Conservation (phyloP, 2,113 vertebrate genomes). For the Burhinus bistriatus region DNA sequence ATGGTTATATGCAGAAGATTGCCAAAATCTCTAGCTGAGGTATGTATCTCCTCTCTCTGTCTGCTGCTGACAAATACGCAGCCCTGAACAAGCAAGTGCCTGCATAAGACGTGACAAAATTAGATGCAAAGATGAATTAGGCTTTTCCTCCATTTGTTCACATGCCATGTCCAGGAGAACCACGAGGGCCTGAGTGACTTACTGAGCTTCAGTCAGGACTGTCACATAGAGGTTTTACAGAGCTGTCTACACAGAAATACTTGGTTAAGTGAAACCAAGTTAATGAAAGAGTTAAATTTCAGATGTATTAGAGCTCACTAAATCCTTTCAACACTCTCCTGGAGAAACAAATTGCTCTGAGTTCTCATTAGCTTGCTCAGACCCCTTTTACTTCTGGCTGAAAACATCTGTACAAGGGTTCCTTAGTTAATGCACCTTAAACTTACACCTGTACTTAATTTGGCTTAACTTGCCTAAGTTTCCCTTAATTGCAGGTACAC, state of each 20-base stretch:
- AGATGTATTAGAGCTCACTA: background rate
- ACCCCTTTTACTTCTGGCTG: background rate
- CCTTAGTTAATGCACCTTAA: background rate
- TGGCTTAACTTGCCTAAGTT: background rate
- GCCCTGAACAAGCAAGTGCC: background rate
- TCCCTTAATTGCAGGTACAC: background rate
- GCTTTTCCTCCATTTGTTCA: background rate
- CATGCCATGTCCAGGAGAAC: background rate
- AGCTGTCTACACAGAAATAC: background rate
- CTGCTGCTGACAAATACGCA: background rate
- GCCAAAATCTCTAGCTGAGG: constrained; percentile 9
- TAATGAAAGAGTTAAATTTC: constrained; percentile 11
- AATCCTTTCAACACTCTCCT: background rate
- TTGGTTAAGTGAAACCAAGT: background rate
- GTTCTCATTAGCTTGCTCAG: constrained; percentile 29
- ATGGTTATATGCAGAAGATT: constrained; percentile 7
- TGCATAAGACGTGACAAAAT: background rate
- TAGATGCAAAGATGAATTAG: background rate
- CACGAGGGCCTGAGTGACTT: background rate
- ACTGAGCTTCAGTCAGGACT: background rate
- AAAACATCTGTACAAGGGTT: background rate
- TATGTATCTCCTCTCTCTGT: background rate
- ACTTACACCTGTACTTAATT: constrained; percentile 17
- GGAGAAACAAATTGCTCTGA: constrained; percentile 2
- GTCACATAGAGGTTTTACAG: background rate